Base-by-base conservation (phyloP, 1,140 invertebrate species). In the Chrysopa pallens region DNA sequence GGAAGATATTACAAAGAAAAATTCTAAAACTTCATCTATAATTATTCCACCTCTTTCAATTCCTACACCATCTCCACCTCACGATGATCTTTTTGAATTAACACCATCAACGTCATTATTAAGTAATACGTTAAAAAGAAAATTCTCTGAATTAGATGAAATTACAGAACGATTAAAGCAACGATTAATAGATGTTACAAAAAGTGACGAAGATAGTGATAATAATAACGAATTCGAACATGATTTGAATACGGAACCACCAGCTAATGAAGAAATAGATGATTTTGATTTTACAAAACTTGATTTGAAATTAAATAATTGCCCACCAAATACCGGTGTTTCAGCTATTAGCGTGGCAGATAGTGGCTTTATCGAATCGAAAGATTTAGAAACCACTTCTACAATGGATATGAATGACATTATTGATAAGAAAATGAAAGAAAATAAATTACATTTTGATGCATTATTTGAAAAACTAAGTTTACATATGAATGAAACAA, bases 61-160 rank as follows among this genome's bases (percentile, higher is more conserved):
- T 38, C 31, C 17, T 12, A 40, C 15, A 17, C 38, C 43, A 42
- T 39, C 45, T 9, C 45, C 38, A 41, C 36, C 49, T 50, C 14
- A 14, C 1, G 23, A 31, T n/a, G 42, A 33, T 12, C 14, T 35
- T 27, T 29, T 15, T 8, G 38, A 48, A 40, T 46, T 50, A 37
- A 39, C 37, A 36, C 37, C 15, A 37, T 42, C 50, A 7, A 43
- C 48, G 29, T 56, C 58, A 42, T 51, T 62, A 44, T 49, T 68
- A 8, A 61, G 60, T 15, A 55, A 63, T 43, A 59, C 61, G 46
- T 62, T 57, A 23, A 75, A 73, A 48, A 59, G 72, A 47, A 75
- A 76, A 59, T 67, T 74, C 31, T 67, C 62, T 0, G 74, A 76
- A 55, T 44, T 76, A 12, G 70, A 75, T 48, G 69, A 73, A 56